Base-by-base conservation (phyloP, 2,888 invertebrate species). In the Noctuana brunneofusca region DNA sequence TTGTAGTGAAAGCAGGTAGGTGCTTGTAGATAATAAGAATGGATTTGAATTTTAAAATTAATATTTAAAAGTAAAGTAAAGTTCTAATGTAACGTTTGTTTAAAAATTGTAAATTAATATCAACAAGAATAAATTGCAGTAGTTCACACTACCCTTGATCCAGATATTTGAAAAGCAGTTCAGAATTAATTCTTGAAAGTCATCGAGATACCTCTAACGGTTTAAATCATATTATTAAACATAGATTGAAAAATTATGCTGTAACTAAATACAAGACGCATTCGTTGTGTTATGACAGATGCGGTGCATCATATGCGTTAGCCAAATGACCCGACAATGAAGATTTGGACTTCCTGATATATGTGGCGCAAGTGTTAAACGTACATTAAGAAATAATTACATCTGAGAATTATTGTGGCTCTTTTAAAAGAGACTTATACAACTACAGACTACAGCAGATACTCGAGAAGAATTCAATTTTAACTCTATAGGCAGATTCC, bases 261-360 rank as follows among this genome's bases (percentile, higher is more conserved):
- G 74, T 73, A 79, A 75, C 71, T 64, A 70, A 72, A 75, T 72
- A 71, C 75, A 80, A 73, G 76, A 75, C 71, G 73, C 74, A 82
- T 83, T 80, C 78, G 75, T 75, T 67, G 68, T 72, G 80, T 83
- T 87, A 84, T 84, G 84, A 87, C 81, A 85, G 80, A 77, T 85
- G 84, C 74, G 69, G 70, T 78, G 71, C 71, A 76, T 81, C 78
- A 81, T 69, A 74, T 72, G 71, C 71, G 74, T 70, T 77, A 72
- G 88, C 87, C 87, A 89, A 88, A 82, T 81, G 79, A 69, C 70
- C 79, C 77, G 81, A 81, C 82, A 79, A 80, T 79, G 77, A 77
- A 75, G 70, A 68, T 69, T 75, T 80, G 79, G 81, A 82, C 78
- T 85, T 85, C 81, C 84, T 87, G 85, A 88, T 71, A 75, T 76